Base-by-base conservation (phyloP, 2,888 invertebrate species). In the Sesamia inferens region DNA sequence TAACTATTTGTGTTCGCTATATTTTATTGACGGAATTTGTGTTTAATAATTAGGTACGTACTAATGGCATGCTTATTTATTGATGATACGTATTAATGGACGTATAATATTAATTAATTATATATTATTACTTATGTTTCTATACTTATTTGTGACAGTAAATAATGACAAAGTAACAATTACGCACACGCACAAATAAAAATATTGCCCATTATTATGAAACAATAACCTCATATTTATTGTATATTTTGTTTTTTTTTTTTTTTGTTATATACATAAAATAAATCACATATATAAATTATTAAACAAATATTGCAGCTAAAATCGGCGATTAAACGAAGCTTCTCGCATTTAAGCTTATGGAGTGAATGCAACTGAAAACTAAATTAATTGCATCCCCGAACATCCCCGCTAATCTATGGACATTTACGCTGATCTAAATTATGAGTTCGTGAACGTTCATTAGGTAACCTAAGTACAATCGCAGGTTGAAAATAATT, bases 301-400 rank as follows among this genome's bases (percentile, higher is more conserved):
- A 22, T n/a, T 54, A 54, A n/a, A 57, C 24, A 57, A 55, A 55
- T 24, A 65, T 57, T 59, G 48, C n/a, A 42, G 42, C 48, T 47
- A 51, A 39, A 68, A 74, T 61, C 19, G 59, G 48, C 42, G 79
- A 80, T 58, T 61, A 61, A 47, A 57, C 51, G 39, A 57, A 54
- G 57, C 16, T 62, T 57, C 44, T 54, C 68, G 68, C 61, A 74
- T 65, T 51, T n/a, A 76, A 65, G 61, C 68, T 80, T 80, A 78
- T 78, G 78, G 80, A 11, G 75, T 68, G 75, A 54, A 80, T 80
- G 64, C 68, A 80, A 74, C 75, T 74, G 75, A 62, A 62, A 75
- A 10, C 51, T 10, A 39, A 74, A 68, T 75, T 80, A 74, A 78
- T 78, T 78, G 75, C 75, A 78, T 47, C 65, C 55, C 78, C 68